Conservation (phyloP, 2,113 vertebrate genomes). For the Tragelaphus strepsiceros region DNA sequence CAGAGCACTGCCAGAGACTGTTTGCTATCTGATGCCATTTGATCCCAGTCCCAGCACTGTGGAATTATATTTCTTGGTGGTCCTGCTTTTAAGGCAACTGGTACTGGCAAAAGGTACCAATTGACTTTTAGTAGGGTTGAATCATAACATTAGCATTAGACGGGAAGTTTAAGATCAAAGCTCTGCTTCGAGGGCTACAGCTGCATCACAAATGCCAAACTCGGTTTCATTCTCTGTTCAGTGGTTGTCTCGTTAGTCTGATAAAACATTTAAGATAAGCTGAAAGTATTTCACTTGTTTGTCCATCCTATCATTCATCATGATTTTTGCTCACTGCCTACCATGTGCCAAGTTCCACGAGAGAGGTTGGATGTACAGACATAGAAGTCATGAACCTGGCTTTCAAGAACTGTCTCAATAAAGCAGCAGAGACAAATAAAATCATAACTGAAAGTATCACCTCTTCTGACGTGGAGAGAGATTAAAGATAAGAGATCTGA, state of each 20-base stretch:
- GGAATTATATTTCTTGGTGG: constrained; percentile 56
- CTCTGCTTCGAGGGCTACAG: constrained; percentile 22
- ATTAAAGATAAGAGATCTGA: background rate
- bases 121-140: constrained; percentile 19
- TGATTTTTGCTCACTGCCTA: background rate
- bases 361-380: background rate
- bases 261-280: background rate
- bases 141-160: background rate
- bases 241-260: background rate
- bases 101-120: background rate
- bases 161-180: constrained; percentile 40
- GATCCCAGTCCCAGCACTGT: constrained; percentile 53
- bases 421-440: background rate
- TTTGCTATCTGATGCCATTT: constrained; percentile 57
- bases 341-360: background rate
- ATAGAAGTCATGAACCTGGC: background rate
- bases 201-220: background rate
- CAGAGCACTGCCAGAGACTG: constrained; percentile 42
- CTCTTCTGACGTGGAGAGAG: background rate
- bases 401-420: background rate
- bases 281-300: background rate
- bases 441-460: background rate
- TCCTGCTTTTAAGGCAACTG: constrained; percentile 8
- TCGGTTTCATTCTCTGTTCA: background rate
- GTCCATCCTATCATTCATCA: background rate